These are phyloP conservation scores for Drosophila murphyi DNA, from an alignment of 1,140 invertebrate genomes.

Conservation along the genomic window DNA sequence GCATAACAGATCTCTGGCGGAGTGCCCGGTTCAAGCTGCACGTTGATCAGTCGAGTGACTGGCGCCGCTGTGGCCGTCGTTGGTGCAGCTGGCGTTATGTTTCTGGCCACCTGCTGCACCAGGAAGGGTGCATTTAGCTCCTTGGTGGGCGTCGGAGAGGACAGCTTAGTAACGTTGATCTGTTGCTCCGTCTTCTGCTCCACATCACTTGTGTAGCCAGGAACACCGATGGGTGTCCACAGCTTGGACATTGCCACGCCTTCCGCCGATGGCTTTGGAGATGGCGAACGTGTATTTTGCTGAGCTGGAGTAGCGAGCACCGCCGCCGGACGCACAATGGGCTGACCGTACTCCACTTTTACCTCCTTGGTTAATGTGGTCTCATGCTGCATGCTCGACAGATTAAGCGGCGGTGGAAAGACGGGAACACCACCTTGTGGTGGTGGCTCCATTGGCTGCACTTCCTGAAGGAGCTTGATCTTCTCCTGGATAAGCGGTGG, in stretches of 20 bases:
- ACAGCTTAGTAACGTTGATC: slow-evolving; percentile 72
- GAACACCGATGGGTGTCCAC: slow-evolving; percentile 84
- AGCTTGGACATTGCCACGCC: slow-evolving; percentile 88
- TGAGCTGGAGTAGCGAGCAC: slow-evolving; percentile 71
- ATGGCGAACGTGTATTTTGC: slow-evolving; percentile 70
- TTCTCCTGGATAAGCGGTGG: slow-evolving; percentile 86
- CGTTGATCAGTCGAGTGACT: slow-evolving; percentile 74
- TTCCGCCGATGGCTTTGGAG: slow-evolving; percentile 86
- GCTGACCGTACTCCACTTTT: slow-evolving; percentile 76
- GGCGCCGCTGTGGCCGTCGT: slow-evolving; percentile 26
- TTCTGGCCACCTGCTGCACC: slow-evolving; percentile 84
- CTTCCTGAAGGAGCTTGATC: slow-evolving; percentile 88
- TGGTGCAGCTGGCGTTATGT: slow-evolving; percentile 85
- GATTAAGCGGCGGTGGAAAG: slow-evolving; percentile 45
- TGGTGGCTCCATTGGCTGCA: slow-evolving; percentile 87
- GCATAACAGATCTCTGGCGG: slow-evolving; percentile 88
- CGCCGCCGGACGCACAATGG: slow-evolving; percentile 81
- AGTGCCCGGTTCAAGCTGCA: slow-evolving; percentile 87
- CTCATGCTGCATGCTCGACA: slow-evolving; percentile 72
- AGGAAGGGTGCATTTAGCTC: slow-evolving; percentile 86
- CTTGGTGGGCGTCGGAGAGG: slow-evolving; percentile 71
- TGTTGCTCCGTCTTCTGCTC: slow-evolving; percentile 58
- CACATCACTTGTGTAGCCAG: slow-evolving; percentile 58
- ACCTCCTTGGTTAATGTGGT: slow-evolving; percentile 66
- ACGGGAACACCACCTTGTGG: slow-evolving; percentile 87